Percentiles rank a stretch among this genome's conserved stretches.
Conservation (phyloP, 2,888 invertebrate species). For the Oscheius myriophilus region DNA sequence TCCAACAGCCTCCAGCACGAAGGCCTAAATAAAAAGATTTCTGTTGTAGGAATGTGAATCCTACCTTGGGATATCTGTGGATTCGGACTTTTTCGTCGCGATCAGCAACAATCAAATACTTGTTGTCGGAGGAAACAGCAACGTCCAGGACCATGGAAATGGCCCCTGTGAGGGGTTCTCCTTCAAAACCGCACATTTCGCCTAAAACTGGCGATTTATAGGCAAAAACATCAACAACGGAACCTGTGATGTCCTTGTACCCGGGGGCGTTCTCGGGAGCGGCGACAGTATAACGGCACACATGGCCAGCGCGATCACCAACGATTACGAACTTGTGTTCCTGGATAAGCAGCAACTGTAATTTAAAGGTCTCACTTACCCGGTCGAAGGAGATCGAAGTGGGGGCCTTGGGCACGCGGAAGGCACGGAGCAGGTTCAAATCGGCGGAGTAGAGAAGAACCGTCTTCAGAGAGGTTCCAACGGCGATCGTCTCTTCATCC, state of each 20-base stretch:
- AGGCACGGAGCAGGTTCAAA: conserved; percentile 8
- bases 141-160: conserved; percentile 61
- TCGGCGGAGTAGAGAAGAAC: conserved; percentile 34
- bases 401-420: conserved; percentile 49
- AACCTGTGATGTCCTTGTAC: conserved; percentile 31
- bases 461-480: conserved; percentile 48
- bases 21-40: conserved; percentile 35
- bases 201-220: conserved; percentile 15
- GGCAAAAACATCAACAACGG: neutral
- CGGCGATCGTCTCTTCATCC: conserved; percentile 19
- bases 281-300: conserved; percentile 37
- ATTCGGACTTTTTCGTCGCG: conserved; percentile 62
- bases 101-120: conserved; percentile 51
- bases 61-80: conserved; percentile 53
- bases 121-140: conserved; percentile 41
- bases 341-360: conserved; percentile 10
- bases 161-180: conserved; percentile 45
- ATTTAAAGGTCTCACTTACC: conserved; percentile 15
- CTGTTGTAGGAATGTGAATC: neutral
- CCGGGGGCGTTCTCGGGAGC: conserved; percentile 23
- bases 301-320: conserved; percentile 53
- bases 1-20: conserved; percentile 49
- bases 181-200: conserved; percentile 33
- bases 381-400: conserved; percentile 46
- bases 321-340: conserved; percentile 33